These are phyloP conservation scores for Electrona antarctica DNA, from an alignment of 2,113 vertebrate species.

Conservation along the genomic window DNA sequence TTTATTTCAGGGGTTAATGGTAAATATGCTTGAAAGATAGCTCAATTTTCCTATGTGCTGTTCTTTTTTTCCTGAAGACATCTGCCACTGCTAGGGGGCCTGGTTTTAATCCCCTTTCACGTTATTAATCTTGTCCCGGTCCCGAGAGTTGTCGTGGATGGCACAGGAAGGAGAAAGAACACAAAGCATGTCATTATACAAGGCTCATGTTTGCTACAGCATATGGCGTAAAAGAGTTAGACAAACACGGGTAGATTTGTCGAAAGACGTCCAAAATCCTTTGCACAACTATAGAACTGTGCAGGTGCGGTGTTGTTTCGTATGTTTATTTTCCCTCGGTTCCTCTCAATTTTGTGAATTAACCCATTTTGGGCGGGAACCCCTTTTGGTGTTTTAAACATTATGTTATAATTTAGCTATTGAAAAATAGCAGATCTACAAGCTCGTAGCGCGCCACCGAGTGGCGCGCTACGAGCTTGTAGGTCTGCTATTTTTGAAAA, in stretches of 20 bases:
- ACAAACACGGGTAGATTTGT: conserved; percentile 71
- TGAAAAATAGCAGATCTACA: no score
- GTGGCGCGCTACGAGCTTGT: no score
- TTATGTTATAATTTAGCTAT: no score
- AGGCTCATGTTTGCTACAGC: conserved; percentile 56
- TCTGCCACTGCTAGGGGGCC: conserved; percentile 66
- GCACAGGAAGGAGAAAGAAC: conserved; percentile 59
- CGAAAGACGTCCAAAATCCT: conserved; percentile 64
- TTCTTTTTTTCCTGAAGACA: conserved; percentile 61
- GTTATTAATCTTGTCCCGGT: conserved; percentile 76
- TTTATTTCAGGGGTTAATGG: conserved; percentile 67
- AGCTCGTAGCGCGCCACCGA: no score
- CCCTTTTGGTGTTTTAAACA: no score
- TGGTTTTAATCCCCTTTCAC: conserved; percentile 77
- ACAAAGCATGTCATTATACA: conserved; percentile 72
- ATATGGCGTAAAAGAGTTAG: conserved; percentile 71
- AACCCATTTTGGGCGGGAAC: no score
- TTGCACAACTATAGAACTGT: conserved; percentile 25
- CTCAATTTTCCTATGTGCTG: conserved; percentile 39
- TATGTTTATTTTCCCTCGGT: conserved; percentile 32
- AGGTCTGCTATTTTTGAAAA: no score
- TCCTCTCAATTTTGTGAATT: conserved; percentile 54
- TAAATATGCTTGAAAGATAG: conserved; percentile 64
- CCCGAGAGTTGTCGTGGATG: conserved; percentile 73
- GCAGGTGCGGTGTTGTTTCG: conserved; percentile 23